Percentiles rank a stretch among this genome's conserved stretches.
Evolutionary conservation across 2,888 invertebrate genomes (phyloP).

Genomic region (Callyntrura sp.): DNA sequence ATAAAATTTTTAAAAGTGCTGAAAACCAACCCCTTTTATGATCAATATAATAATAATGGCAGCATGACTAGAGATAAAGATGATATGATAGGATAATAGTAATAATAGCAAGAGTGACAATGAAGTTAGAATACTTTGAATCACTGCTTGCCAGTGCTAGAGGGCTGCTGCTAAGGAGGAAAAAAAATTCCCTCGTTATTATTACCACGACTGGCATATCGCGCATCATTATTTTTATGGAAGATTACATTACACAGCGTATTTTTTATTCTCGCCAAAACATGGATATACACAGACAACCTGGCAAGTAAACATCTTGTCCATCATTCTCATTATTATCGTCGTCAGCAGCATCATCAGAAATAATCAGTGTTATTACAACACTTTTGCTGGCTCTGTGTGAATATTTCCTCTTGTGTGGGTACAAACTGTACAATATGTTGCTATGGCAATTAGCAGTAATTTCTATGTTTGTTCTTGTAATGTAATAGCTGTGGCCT

Average conservation of each 20-base stretch:
- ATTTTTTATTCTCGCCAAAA: neutral
- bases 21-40: conserved; percentile 66
- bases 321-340: neutral
- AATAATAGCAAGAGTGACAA: no score
- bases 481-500: conserved; percentile 15
- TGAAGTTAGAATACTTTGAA: no score
- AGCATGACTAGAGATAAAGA: no score
- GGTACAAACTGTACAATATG: conserved; percentile 53
- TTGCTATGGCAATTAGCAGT: conserved; percentile 51
- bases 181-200: neutral
- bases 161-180: neutral
- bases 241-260: conserved; percentile 43
- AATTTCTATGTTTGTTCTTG: conserved; percentile 49
- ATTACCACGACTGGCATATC: neutral
- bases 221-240: conserved; percentile 10
- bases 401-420: conserved; percentile 29
- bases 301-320: conserved; percentile 40
- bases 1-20: conserved; percentile 30
- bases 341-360: no score
- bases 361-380: conserved; percentile 16
- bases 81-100: conserved; percentile 18
- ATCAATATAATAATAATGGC: conserved; percentile 41
- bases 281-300: neutral
- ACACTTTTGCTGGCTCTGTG: no score
- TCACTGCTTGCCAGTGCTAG: no score